Evolutionary conservation across 1,140 invertebrate genomes (phyloP).

Genomic region (Pseudomyrmex flavicornis): DNA sequence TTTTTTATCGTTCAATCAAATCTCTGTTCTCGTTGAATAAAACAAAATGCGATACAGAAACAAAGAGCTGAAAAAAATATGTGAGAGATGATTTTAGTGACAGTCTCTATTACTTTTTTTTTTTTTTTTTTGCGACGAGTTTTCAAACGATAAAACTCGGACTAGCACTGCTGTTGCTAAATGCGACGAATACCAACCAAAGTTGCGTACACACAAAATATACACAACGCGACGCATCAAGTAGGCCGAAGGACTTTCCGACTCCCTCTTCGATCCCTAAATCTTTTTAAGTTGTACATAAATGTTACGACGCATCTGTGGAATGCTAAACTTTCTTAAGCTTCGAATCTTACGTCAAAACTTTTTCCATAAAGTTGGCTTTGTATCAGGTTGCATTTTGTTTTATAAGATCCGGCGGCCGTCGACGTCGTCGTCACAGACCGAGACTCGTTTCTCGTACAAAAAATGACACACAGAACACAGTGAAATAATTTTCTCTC

Average conservation of each 20-base stretch:
- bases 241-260: not conserved
- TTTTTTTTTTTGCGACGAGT: not conserved
- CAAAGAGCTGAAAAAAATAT: not conserved
- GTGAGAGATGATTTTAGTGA: not conserved
- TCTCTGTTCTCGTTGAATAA: not conserved
- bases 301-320: slow-evolving; percentile 56
- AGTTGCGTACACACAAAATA: not conserved
- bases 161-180: not conserved
- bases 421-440: slow-evolving; percentile 1
- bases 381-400: slow-evolving; percentile 10
- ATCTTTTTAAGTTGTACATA: slow-evolving; percentile 63
- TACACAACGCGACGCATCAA: not conserved
- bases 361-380: slow-evolving; percentile 58
- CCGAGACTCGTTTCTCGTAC: not conserved
- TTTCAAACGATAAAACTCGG: slow-evolving; percentile 4
- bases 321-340: slow-evolving; percentile 57
- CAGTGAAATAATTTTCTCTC: too few relatives aligned
- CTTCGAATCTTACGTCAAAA: slow-evolving; percentile 15
- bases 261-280: slow-evolving; percentile 41
- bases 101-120: not conserved
- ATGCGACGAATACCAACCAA: not conserved
- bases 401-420: slow-evolving; percentile 5
- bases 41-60: not conserved
- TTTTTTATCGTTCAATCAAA: not conserved
- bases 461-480: too few relatives aligned